Evolutionary conservation across 2,113 vertebrate genomes (phyloP), one percentile per base, ranked within the genome.

Genomic region (Ceyx cyanopectus): DNA sequence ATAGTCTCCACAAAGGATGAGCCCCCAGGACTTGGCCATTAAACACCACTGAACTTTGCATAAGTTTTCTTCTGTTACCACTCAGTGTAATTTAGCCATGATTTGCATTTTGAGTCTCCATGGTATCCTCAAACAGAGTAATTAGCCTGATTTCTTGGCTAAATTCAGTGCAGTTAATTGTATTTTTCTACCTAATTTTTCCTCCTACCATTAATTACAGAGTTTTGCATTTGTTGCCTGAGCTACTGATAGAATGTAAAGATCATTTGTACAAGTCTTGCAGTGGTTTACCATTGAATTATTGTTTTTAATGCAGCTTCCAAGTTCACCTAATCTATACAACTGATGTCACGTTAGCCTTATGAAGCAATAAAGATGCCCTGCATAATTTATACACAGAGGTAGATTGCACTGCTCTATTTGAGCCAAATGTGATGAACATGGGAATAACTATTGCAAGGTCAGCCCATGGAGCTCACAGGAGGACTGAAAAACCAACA

Each of bases 351-450:
- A 81, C 87, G 62, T 82, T 50, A 73, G 79, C 87, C 81, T 92
- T 6, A 37, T 13, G 79, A 73, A 80, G 72, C 91, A 95, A 95
- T 94, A 94, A 92, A 82, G 67, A 69, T 24, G 23, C 17, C 9
- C 66, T 95, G 92, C 93, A 95, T 96, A 92, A 96, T 95, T 96
- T 73, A 96, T 32, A 26, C 10, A 19, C 30, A 61, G 70, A 79
- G 73, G 37, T 32, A 58, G 50, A 61, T 34, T 87, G 54, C 81
- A 82, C 29, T 62, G 87, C 78, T 91, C 67, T 85, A 5, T 81
- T 62, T 30, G 78, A 92, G 85, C 79, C 93, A 92, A 94, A 62
- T 26, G 67, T 87, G 91, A 65, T 72, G 74, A 72, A 57, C 22
- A 2, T 5, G 84, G 91, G 89, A 73, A 73, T 77, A 87, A 62